Evolutionary conservation across 1,140 invertebrate species (phyloP).

Genomic region (Drosophila prosaltans): DNA sequence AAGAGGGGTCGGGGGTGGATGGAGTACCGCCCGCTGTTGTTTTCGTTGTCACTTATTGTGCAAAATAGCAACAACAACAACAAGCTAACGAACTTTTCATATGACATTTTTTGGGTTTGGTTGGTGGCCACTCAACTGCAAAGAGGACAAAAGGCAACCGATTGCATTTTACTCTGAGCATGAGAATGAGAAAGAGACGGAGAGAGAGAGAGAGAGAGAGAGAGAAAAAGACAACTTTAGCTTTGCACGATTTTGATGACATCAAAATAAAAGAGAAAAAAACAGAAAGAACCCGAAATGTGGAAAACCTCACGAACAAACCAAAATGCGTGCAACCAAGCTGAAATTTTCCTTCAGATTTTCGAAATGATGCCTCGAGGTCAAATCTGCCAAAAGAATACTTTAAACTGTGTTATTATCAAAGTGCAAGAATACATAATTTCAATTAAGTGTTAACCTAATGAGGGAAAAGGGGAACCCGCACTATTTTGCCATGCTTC

Average conservation of each 20-base stretch:
- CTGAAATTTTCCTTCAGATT: constrained; percentile 57
- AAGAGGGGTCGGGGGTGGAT: constrained; percentile 30
- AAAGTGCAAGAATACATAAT: constrained; percentile 22
- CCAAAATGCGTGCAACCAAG: constrained; percentile 55
- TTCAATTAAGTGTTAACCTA: constrained; percentile 54
- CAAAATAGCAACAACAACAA: constrained; percentile 38
- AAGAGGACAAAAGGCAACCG: constrained; percentile 77
- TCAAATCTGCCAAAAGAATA: constrained; percentile 7
- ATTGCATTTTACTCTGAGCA: constrained; percentile 51
- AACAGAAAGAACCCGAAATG: constrained; percentile 29
- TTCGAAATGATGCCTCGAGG: constrained; percentile 12
- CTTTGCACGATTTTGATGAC: constrained; percentile 67
- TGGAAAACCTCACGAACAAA: constrained; percentile 19
- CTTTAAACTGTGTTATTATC: constrained; percentile 26
- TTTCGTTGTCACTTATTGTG: constrained; percentile 81
- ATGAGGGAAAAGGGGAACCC: constrained; percentile 31
- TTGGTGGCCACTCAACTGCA: constrained; percentile 80
- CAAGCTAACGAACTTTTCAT: constrained; percentile 56
- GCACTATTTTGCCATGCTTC: constrained; percentile 36
- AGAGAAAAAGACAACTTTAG: constrained; percentile 31
- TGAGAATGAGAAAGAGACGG: constrained; percentile 15
- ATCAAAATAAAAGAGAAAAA: constrained; percentile 52
- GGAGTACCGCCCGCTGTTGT: constrained; percentile 75
- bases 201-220: background rate
- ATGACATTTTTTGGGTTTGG: constrained; percentile 72